Evolutionary conservation across 2,113 vertebrate genomes (phyloP).

Genomic region (Tricholaema leucomelas): DNA sequence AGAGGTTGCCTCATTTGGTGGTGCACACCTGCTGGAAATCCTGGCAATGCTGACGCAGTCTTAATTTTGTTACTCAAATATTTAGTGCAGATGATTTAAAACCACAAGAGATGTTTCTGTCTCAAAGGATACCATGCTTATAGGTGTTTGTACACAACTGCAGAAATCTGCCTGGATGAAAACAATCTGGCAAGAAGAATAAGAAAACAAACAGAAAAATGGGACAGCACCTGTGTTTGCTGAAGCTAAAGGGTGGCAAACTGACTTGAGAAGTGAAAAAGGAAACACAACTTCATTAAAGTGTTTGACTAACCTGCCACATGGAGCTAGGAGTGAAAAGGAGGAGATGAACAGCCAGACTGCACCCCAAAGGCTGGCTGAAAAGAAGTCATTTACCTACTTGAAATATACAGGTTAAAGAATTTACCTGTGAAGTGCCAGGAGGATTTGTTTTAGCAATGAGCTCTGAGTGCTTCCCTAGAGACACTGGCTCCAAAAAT

Average conservation of each 20-base stretch:
- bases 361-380: not conserved
- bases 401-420: not conserved
- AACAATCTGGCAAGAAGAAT: not conserved
- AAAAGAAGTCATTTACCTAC: not conserved
- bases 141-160: constrained; percentile 4
- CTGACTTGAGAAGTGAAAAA: not conserved
- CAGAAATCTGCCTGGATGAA: not conserved
- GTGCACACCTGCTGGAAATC: not conserved
- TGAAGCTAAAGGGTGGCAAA: not conserved
- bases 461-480: not conserved
- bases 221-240: constrained; percentile 13
- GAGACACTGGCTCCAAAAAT: not conserved
- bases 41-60: not conserved
- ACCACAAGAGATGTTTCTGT: not conserved
- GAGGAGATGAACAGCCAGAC: not conserved
- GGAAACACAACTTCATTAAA: not conserved
- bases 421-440: not conserved
- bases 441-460: not conserved
- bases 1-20: not conserved
- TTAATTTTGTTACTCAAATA: not conserved
- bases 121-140: not conserved
- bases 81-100: not conserved
- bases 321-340: not conserved
- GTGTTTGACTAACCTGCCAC: not conserved
- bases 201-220: constrained; percentile 2